Percentiles rank a stretch among this genome's conserved stretches.
phyloP scores from a whole-genome alignment of 1,140 invertebrate genomes.

The Drosophila nebulosa region DNA sequence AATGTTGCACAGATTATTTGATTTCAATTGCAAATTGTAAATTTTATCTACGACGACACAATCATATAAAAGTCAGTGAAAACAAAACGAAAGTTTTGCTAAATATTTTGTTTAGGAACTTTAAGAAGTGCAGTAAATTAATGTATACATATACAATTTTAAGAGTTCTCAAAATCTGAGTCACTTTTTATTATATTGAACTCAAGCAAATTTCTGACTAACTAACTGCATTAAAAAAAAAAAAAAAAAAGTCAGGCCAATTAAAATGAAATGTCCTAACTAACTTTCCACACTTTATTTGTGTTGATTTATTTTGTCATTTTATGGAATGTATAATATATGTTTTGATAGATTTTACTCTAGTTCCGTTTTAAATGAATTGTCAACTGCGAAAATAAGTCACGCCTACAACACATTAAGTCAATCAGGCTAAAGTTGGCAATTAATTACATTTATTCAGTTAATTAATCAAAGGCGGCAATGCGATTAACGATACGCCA shows the following conservation, averaged over 20 bases:
- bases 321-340: background rate
- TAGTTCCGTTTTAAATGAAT: conserved; percentile 4
- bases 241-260: too few species aligned
- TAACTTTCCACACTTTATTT: background rate
- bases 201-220: too few species aligned
- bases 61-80: background rate
- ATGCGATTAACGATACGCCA: background rate
- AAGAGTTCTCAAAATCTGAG: too few species aligned
- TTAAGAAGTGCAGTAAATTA: too few species aligned
- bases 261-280: too few species aligned
- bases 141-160: too few species aligned
- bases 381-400: background rate
- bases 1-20: background rate
- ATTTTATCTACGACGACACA: background rate
- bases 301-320: background rate
- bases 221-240: too few species aligned
- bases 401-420: conserved; percentile 2
- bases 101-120: background rate
- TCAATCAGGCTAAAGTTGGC: background rate
- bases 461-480: conserved; percentile 9
- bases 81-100: background rate
- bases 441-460: conserved; percentile 2
- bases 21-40: background rate
- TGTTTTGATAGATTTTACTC: background rate
- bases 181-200: too few species aligned